Conservation (phyloP, 2,113 vertebrate species). For the Gallinago paraguaiae region DNA sequence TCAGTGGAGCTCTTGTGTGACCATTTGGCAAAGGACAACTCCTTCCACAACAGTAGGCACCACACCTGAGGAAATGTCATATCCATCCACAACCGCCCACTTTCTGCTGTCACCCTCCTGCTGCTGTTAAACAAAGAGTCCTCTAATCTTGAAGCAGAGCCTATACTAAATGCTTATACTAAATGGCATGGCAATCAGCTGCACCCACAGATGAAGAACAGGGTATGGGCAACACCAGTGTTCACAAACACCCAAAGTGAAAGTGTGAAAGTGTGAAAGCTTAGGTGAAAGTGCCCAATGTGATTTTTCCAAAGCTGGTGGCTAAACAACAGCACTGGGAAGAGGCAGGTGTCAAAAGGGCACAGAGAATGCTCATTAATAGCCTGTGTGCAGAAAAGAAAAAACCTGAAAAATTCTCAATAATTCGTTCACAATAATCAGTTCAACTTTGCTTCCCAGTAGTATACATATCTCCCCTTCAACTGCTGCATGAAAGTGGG, state of each 20-base stretch:
- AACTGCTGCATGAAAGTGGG: not conserved
- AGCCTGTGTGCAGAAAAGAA: not conserved
- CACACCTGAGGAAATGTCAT: not conserved
- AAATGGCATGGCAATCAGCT: not conserved
- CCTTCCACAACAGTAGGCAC: not conserved
- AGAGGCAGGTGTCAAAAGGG: not conserved
- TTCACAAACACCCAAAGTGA: not conserved
- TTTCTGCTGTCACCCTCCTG: not conserved
- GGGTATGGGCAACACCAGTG: not conserved
- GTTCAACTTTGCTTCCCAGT: not conserved
- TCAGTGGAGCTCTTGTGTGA: not conserved
- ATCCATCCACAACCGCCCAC: not conserved
- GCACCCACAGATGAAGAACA: not conserved
- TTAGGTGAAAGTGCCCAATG: not conserved
- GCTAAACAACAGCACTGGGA: not conserved
- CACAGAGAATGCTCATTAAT: not conserved
- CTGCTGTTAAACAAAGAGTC: not conserved
- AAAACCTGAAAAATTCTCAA: not conserved
- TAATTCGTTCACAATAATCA: not conserved
- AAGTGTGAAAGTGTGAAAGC: too few species aligned
- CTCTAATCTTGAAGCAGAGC: not conserved
- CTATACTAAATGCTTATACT: not conserved
- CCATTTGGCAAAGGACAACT: not conserved
- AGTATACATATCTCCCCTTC: rapidly evolving
- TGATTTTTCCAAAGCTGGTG: not conserved